phyloP scores from a whole-genome alignment of 1,140 invertebrate species.

The Hylaeus volcanicus region DNA sequence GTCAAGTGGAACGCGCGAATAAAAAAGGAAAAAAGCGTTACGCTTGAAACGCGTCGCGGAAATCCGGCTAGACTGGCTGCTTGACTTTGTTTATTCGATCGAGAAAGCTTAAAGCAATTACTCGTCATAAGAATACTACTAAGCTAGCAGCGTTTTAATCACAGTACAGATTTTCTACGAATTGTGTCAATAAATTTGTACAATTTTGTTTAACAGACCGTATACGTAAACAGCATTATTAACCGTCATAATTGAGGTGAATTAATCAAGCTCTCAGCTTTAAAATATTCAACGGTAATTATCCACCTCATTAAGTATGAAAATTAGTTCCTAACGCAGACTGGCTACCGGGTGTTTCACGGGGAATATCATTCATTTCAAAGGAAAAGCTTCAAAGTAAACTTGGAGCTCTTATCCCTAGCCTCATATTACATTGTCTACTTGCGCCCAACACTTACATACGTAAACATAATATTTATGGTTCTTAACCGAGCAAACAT shows the following conservation, averaged over 20 bases:
- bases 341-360: too few species aligned
- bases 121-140: too few species aligned
- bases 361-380: too few species aligned
- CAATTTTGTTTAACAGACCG: neutral
- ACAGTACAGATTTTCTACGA: neutral
- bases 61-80: neutral
- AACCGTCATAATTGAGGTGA: too few species aligned
- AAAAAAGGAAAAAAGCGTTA: neutral
- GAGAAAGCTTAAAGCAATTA: too few species aligned
- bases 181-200: neutral
- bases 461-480: neutral
- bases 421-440: neutral
- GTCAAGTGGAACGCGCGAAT: too few species aligned
- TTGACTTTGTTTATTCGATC: neutral
- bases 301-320: neutral
- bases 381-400: too few species aligned
- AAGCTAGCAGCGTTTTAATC: too few species aligned
- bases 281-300: neutral
- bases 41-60: neutral
- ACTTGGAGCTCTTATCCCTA: neutral
- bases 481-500: too few species aligned
- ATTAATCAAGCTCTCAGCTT: neutral
- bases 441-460: neutral
- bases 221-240: neutral
- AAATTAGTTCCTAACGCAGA: neutral